Evolutionary conservation across 2,888 invertebrate species (phyloP).

Genomic region (Hyposoter didymator): DNA sequence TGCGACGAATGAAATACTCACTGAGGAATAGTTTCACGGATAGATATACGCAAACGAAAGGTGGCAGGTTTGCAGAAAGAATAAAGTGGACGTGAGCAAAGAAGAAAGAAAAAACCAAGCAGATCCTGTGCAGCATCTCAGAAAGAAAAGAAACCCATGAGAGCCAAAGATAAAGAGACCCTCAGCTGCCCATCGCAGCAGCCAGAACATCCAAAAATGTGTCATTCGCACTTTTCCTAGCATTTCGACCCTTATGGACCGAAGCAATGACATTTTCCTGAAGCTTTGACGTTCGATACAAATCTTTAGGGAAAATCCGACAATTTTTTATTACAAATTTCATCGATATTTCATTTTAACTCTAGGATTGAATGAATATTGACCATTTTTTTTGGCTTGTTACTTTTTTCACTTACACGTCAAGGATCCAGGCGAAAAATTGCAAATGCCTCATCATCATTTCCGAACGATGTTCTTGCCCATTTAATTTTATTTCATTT

Average conservation of each 20-base stretch:
- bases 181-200: conserved; percentile 33
- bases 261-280: neutral
- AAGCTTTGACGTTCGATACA: neutral
- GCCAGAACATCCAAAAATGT: conserved; percentile 51
- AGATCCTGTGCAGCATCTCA: neutral
- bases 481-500: conserved; percentile 36
- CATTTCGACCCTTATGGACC: neutral
- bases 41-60: conserved; percentile 41
- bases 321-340: no score
- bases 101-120: conserved; percentile 44
- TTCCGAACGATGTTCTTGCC: conserved; percentile 64
- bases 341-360: no score
- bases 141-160: conserved; percentile 9
- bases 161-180: conserved; percentile 44
- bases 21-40: conserved; percentile 57
- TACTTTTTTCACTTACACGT: neutral
- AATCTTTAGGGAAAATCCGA: neutral
- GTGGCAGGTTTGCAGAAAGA: conserved; percentile 26
- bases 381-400: no score
- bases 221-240: conserved; percentile 31
- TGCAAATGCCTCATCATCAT: conserved; percentile 75
- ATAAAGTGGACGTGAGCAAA: conserved; percentile 52
- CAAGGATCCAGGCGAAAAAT: conserved; percentile 7
- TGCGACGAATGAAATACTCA: conserved; percentile 49
- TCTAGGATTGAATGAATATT: no score